These are phyloP conservation scores for Borostomias antarcticus DNA, from an alignment of 2,797 vertebrate genomes.

Conservation along the genomic window DNA sequence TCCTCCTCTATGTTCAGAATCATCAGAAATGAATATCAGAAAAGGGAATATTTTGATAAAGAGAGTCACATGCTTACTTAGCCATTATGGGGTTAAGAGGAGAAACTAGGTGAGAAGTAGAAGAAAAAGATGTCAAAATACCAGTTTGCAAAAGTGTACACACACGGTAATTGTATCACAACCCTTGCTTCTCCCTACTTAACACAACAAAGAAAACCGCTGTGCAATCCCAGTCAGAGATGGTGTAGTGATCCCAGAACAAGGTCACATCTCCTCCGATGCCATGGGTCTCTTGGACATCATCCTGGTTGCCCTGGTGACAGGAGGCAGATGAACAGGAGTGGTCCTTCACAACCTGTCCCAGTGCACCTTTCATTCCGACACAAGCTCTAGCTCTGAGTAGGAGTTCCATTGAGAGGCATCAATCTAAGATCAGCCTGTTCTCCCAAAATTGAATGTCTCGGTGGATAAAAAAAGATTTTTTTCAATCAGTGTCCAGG, in stretches of 20 bases:
- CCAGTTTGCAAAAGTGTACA: constrained; percentile 28
- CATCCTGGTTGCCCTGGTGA: background rate
- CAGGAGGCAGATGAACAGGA: background rate
- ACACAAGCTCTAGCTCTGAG: constrained; percentile 3
- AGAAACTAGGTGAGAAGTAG: constrained; percentile 4
- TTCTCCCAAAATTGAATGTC: background rate
- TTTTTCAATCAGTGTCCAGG: background rate
- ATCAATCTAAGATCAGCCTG: background rate
- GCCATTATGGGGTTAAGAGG: constrained; percentile 8
- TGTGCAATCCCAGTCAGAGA: constrained; percentile 46
- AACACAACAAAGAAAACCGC: constrained; percentile 46
- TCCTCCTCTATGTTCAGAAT: background rate
- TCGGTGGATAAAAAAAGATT: background rate
- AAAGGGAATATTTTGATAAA: constrained; percentile 14
- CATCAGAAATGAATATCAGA: constrained; percentile 25
- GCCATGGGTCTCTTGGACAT: background rate
- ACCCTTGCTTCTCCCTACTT: constrained; percentile 47
- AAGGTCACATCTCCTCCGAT: constrained; percentile 20
- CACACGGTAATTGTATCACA: constrained; percentile 69
- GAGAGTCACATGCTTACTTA: constrained; percentile 1
- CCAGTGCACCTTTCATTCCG: background rate
- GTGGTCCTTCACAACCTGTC: background rate
- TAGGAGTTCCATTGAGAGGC: background rate
- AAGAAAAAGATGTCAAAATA: constrained; percentile 9
- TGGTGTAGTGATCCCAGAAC: constrained; percentile 47